These are phyloP conservation scores for Pardosa pseudoannulata DNA, from an alignment of 2,888 invertebrate species.

Conservation along the genomic window DNA sequence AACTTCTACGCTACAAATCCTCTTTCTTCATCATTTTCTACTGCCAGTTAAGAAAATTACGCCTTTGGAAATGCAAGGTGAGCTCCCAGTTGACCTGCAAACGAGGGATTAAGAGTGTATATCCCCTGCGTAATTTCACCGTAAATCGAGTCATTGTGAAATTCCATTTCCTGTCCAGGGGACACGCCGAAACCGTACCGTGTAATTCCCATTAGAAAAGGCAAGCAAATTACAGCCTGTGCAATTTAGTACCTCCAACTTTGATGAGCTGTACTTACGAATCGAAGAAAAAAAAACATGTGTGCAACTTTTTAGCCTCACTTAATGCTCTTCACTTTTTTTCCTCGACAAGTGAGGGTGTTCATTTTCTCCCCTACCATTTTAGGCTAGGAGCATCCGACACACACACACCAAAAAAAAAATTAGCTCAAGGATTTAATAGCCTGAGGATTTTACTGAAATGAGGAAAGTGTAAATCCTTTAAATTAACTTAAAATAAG, in stretches of 20 bases:
- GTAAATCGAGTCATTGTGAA: neutral
- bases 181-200: conserved; percentile 3
- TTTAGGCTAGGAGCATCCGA: no score
- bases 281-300: neutral
- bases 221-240: conserved; percentile 27
- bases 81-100: conserved; percentile 16
- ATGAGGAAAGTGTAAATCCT: no score
- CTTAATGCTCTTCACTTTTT: no score
- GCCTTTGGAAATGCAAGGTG: conserved; percentile 10
- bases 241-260: conserved; percentile 16
- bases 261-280: neutral
- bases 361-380: no score
- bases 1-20: neutral
- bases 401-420: no score
- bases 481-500: no score
- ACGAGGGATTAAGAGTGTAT: neutral
- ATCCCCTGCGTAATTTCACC: neutral
- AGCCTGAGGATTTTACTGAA: no score
- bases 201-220: conserved; percentile 50
- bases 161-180: neutral
- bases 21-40: neutral
- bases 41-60: neutral
- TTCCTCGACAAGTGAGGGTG: no score
- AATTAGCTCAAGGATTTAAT: no score
- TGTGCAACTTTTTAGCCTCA: no score